These are phyloP conservation scores for Lithobates pipiens DNA, from an alignment of 2,797 vertebrate genomes.

Conservation along the genomic window DNA sequence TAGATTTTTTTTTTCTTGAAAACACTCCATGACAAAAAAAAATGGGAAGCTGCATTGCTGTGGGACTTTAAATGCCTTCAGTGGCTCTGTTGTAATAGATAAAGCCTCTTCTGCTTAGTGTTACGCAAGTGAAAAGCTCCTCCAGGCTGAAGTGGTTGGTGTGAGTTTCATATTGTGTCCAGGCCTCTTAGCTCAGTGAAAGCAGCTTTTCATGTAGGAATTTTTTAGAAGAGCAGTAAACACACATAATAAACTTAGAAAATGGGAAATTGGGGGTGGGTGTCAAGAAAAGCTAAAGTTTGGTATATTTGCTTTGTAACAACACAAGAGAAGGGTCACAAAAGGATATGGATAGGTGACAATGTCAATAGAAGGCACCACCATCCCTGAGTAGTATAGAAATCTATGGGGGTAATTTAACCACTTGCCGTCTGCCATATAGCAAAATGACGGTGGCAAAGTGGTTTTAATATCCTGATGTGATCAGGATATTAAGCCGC, in stretches of 20 bases:
- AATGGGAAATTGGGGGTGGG: background rate
- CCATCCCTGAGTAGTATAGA: no score
- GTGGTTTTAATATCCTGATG: no score
- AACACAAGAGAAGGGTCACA: constrained; percentile 17
- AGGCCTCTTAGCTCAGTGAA: constrained; percentile 58
- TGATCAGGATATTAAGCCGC: no score
- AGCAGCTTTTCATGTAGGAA: constrained; percentile 29
- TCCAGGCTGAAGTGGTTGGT: constrained; percentile 67
- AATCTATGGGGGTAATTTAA: no score
- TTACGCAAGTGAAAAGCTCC: constrained; percentile 62
- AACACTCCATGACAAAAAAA: constrained; percentile 7
- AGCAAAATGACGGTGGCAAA: no score
- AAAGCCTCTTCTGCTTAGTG: constrained; percentile 42
- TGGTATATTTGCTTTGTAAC: constrained; percentile 40
- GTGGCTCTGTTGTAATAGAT: background rate
- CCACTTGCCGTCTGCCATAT: no score
- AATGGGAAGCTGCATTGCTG: background rate
- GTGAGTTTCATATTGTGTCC: constrained; percentile 60
- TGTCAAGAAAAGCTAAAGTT: background rate
- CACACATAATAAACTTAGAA: constrained; percentile 11
- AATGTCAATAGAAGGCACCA: no score
- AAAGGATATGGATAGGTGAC: no score
- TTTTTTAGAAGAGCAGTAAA: constrained; percentile 16
- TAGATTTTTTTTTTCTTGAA: constrained; percentile 18
- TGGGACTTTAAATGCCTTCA: constrained; percentile 35